Conservation (phyloP, 2,113 vertebrate genomes). For the Pteronura brasiliensis region DNA sequence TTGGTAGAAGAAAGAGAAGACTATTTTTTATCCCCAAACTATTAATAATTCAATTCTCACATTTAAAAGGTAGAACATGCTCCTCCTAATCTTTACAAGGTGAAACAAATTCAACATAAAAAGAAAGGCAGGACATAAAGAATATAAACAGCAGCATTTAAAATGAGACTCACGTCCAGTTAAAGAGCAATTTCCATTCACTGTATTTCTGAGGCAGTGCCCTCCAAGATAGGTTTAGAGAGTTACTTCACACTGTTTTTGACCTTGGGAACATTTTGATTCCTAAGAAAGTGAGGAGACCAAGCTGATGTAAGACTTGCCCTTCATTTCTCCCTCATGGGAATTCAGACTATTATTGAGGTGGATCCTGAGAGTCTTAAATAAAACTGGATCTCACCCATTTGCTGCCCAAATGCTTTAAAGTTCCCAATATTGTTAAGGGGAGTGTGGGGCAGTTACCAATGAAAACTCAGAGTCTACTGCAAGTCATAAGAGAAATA, state of each 20-base stretch:
- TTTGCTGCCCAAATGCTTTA: background rate
- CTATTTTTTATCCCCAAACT: background rate
- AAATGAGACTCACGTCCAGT: background rate
- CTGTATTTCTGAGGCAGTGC: background rate
- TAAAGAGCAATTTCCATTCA: slow-evolving; percentile 12
- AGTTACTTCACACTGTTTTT: background rate
- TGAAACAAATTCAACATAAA: slow-evolving; percentile 46
- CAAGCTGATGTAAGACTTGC: background rate
- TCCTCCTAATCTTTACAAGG: slow-evolving; percentile 37
- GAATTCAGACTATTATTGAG: background rate
- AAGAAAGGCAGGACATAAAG: slow-evolving; percentile 3
- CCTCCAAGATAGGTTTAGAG: background rate
- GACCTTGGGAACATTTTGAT: slow-evolving; percentile 1
- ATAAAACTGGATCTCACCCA: slow-evolving; percentile 7
- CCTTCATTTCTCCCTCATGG: slow-evolving; percentile 24
- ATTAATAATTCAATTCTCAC: slow-evolving; percentile 50
- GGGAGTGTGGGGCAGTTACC: background rate
- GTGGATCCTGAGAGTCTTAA: background rate
- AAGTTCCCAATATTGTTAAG: background rate
- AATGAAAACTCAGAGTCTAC: background rate
- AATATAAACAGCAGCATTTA: slow-evolving; percentile 16
- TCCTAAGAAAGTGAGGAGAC: background rate
- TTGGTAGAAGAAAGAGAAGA: background rate
- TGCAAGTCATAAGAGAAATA: background rate
- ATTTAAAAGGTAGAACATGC: slow-evolving; percentile 40